Percentiles rank a stretch among this genome's conserved stretches.
These are phyloP conservation scores for Eupithecia tripunctaria DNA, from an alignment of 2,888 invertebrate species.

Conservation along the genomic window DNA sequence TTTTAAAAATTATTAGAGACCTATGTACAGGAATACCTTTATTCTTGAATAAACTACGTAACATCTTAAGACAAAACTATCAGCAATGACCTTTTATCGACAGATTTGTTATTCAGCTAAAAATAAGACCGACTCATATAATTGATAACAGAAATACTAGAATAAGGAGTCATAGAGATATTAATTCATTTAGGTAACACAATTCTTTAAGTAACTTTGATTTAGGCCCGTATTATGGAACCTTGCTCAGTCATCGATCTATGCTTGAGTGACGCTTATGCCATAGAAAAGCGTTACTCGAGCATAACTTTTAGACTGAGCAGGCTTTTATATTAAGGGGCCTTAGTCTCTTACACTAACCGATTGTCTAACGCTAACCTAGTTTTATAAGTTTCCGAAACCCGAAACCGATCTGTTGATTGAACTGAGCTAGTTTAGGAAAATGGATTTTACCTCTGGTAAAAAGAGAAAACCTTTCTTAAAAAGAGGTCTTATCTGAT, in stretches of 20 bases:
- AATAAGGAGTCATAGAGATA: not conserved
- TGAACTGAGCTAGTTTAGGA: not conserved
- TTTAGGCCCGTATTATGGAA: not conserved
- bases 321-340: too few species aligned
- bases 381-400: not conserved
- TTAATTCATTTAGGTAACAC: not conserved
- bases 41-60: not conserved
- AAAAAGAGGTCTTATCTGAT: too few species aligned
- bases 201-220: not conserved
- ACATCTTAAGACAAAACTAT: not conserved
- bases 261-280: too few species aligned
- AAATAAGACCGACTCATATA: slow-evolving; percentile 17
- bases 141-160: slow-evolving; percentile 18
- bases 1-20: too few species aligned
- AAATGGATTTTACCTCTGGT: not conserved
- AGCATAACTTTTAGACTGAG: too few species aligned
- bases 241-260: too few species aligned
- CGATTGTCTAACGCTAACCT: not conserved
- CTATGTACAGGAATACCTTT: not conserved
- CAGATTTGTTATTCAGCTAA: slow-evolving; percentile 18
- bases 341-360: too few species aligned
- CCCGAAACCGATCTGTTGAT: not conserved
- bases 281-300: too few species aligned
- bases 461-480: not conserved
- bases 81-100: slow-evolving; percentile 26